phyloP scores from a whole-genome alignment of 2,797 vertebrate species.

The Falco concolor region DNA sequence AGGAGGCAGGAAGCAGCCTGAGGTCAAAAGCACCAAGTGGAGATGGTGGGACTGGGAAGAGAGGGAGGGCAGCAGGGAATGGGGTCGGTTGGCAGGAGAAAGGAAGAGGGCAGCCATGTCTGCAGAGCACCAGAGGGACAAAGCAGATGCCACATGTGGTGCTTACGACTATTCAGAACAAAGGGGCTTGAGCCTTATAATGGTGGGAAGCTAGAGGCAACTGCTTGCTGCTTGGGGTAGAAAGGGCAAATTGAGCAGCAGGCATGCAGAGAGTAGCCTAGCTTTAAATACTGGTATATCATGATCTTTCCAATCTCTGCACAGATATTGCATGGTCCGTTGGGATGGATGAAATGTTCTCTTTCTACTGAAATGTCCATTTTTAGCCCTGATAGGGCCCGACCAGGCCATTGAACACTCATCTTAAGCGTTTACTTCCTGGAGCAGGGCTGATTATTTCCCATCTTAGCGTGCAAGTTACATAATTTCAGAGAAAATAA shows the following conservation, averaged over 20 bases:
- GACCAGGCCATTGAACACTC: not conserved
- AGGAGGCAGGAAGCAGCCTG: not conserved
- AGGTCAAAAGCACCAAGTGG: not conserved
- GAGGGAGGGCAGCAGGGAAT: not conserved
- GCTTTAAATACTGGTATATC: not conserved
- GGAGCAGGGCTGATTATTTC: not conserved
- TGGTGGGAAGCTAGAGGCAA: not conserved
- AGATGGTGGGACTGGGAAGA: not conserved
- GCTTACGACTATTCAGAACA: not conserved
- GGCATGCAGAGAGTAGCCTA: not conserved
- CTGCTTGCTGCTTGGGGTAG: not conserved
- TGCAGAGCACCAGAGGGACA: not conserved
- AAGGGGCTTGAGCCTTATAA: not conserved
- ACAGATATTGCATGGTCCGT: not conserved
- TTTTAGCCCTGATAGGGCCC: not conserved
- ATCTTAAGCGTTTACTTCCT: not conserved
- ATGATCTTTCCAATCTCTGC: not conserved
- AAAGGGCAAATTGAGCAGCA: not conserved
- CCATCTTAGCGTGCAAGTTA: not conserved
- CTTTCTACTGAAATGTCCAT: not conserved
- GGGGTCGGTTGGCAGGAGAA: not conserved
- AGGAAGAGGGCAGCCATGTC: rapidly evolving
- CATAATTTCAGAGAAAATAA: not conserved
- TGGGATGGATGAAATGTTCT: not conserved
- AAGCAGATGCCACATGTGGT: not conserved